Evolutionary conservation across 2,888 invertebrate species (phyloP).

Genomic region (Apamea monoglypha): DNA sequence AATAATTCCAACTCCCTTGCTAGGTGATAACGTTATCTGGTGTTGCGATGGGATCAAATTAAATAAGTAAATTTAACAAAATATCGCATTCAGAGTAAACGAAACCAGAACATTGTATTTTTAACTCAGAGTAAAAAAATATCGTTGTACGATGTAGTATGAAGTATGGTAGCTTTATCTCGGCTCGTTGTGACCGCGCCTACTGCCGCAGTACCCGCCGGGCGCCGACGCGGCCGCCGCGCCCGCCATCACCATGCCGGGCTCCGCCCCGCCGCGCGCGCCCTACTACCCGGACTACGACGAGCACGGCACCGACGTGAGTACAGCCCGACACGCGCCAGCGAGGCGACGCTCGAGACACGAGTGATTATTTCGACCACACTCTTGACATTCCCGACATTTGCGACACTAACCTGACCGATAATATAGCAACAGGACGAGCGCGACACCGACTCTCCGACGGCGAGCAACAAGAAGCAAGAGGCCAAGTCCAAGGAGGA

Average conservation of each 20-base stretch:
- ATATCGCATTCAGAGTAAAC: not conserved
- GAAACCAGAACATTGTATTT: not conserved
- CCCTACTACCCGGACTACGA: slow-evolving; percentile 72
- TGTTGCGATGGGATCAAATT: not conserved
- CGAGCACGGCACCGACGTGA: slow-evolving; percentile 73
- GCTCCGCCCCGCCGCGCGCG: slow-evolving; percentile 67
- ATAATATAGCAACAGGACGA: slow-evolving; percentile 82
- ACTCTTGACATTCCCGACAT: not conserved
- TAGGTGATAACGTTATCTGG: not conserved
- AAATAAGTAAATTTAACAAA: not conserved
- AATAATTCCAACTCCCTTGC: not conserved
- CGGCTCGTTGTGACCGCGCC: not conserved
- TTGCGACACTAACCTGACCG: not conserved
- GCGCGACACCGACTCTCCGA: slow-evolving; percentile 92
- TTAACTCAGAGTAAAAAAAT: not conserved
- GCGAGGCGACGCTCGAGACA: not conserved
- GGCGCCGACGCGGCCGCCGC: slow-evolving; percentile 28
- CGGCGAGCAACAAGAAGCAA: slow-evolving; percentile 57
- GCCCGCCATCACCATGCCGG: slow-evolving; percentile 85
- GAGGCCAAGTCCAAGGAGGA: slow-evolving; percentile 59
- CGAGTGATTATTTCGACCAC: not conserved
- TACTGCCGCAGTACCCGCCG: slow-evolving; percentile 32
- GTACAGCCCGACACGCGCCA: slow-evolving; percentile 28
- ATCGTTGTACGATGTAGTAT: not conserved
- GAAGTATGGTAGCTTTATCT: slow-evolving; percentile 2